Base-by-base conservation (phyloP, 92 coral and sea anemone species). In the Zoanthus sociatus region DNA sequence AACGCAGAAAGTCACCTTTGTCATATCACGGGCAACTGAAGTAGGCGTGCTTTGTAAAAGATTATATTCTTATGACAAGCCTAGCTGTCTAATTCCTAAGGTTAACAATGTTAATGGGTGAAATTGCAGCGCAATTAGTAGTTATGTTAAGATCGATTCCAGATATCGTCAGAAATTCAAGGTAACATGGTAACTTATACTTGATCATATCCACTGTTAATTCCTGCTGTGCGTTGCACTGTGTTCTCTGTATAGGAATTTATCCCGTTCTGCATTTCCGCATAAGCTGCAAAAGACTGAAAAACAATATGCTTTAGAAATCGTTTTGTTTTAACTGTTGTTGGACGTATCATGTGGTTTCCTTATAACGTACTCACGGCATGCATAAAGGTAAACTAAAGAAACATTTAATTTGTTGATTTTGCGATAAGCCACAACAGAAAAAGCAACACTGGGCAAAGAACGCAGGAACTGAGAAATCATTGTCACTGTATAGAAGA, bases 211-310 rank as follows among this genome's bases (percentile, higher is more conserved):
- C 26, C 46, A 42, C 85, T 81, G 21, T 17, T 44, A 55, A 10
- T 67, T 48, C 75, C 74, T 46, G 85, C 85, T 81, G 85, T 45
- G 85, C 61, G 5, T 8, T 1, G 60, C 47, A 81, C 30, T n/a
- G 4, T n/a, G 10, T 8, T 20, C 63, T 63, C 55, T 42, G 32
- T 67, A 42, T 32, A 58, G 30, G 33, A 26, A 55, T 45, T 64
- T 6, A 32, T 81, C 1, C 73, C 5, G 10, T 32, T 33, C 53
- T 1, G 5, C 20, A 26, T 32, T 32, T 7, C 30, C 55, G 9
- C 14, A 21, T 47, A 21, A 63, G 7, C 15, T 26, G 53, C 32
- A 16, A 55, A 9, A 15, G 20, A 50, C 51, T 45, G 3, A 17
- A 18, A 73, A 45, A 26, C 7, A 44, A 16, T 5, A 16, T 69